These are phyloP conservation scores for Neoarius graeffei DNA, from an alignment of 2,113 vertebrate species.

Conservation along the genomic window DNA sequence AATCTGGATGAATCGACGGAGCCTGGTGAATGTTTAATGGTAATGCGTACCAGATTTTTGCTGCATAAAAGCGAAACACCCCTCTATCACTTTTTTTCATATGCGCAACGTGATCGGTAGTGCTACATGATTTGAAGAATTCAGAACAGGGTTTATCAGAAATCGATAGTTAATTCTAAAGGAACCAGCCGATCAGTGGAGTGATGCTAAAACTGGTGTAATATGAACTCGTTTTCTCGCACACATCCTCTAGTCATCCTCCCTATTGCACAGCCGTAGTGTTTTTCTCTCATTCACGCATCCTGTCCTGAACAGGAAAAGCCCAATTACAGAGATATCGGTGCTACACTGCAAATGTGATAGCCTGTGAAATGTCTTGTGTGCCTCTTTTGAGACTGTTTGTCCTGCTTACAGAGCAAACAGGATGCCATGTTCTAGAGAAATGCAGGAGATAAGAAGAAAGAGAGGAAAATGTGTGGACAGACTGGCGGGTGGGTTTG, in stretches of 20 bases:
- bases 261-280: neutral
- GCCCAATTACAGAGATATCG: slow-evolving; percentile 70
- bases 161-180: neutral
- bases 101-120: too few relatives aligned
- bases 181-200: neutral
- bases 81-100: too few relatives aligned
- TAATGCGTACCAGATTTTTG: neutral
- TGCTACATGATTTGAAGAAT: neutral
- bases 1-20: neutral
- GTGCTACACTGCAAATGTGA: slow-evolving; percentile 67
- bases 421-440: slow-evolving; percentile 73
- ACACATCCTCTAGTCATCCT: neutral
- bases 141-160: neutral
- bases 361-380: slow-evolving; percentile 74
- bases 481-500: slow-evolving; percentile 35
- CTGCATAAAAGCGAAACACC: neutral
- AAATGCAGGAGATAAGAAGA: slow-evolving; percentile 52
- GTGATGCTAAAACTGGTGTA: neutral
- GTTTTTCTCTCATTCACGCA: slow-evolving; percentile 15
- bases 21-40: neutral
- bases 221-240: neutral
- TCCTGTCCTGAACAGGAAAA: slow-evolving; percentile 66
- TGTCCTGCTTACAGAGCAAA: slow-evolving; percentile 71
- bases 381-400: slow-evolving; percentile 68
- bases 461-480: slow-evolving; percentile 42